Base-by-base conservation (phyloP, 2,113 vertebrate species). In the Tautogolabrus adspersus region DNA sequence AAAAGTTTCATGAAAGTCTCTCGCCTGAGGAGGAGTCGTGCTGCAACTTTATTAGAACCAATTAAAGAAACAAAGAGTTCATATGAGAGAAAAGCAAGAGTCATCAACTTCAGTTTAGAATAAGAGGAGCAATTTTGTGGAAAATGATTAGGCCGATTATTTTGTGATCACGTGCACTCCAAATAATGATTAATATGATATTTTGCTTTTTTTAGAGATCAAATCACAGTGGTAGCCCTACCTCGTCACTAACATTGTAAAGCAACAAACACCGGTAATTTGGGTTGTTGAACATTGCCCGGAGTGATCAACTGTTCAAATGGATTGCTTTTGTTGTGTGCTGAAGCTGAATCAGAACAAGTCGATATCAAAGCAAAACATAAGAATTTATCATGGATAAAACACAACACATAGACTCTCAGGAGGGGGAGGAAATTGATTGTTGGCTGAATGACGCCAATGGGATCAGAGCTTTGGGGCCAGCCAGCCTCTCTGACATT, bases 41-140 rank as follows among this genome's bases (percentile, higher is more conserved):
- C 61, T 51, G 55, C 38, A 26, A 51, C 71, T 79, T 83, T 42
- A 77, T 75, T 86, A 71, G 77, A 81, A 65, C 34, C 56, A 73
- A 65, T 62, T 59, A 64, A 57, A 21, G 37, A 19, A 65, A 64
- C 57, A 64, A 64, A 65, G 40, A 66, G 72, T 70, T 80, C 66
- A 54, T 59, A 54, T 44, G 65, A 83, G 71, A 69, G 21, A 46
- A 5, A 18, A 5, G 55, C 70, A 66, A 19, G 30, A 56, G 18
- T 73, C n/a, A 54, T 70, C 47, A 66, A 47, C 30, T 52, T 5
- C 10, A 44, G 21, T 72, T 72, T 34, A 61, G n/a, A 75, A 62
- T 21, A 52, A 54, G 18, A 55, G 40, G 13, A 19, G 21, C 40
- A 46, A 60, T 71, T 21, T 7, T 7, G 7, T 37, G 10, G 26